phyloP scores from a whole-genome alignment of 1,140 invertebrate genomes.

The Agrilus planipennis region DNA sequence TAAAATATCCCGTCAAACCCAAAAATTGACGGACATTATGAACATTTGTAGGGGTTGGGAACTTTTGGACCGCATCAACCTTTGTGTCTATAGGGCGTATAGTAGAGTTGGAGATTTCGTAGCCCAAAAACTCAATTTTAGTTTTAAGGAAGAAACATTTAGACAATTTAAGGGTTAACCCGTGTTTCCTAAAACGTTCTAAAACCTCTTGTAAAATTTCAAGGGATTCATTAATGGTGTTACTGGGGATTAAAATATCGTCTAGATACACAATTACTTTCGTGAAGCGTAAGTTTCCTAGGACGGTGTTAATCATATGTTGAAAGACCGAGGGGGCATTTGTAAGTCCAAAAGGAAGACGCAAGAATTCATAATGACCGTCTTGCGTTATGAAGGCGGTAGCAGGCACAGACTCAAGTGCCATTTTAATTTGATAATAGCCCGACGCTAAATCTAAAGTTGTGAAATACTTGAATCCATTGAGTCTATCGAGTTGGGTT shows the following conservation, averaged over 20 bases:
- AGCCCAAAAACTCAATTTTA: neutral
- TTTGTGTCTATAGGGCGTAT: neutral
- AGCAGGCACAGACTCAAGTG: slow-evolving; percentile 25
- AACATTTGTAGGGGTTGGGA: neutral
- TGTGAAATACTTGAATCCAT: slow-evolving; percentile 18
- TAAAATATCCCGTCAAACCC: slow-evolving; percentile 18
- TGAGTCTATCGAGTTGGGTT: slow-evolving; percentile 18
- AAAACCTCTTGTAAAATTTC: no score
- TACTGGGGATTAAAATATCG: no score
- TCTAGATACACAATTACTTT: no score
- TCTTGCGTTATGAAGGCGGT: slow-evolving; percentile 31
- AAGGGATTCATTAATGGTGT: no score
- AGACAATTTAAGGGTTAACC: no score
- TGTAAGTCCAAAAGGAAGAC: slow-evolving; percentile 35
- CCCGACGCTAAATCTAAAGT: slow-evolving; percentile 16
- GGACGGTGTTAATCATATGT: no score
- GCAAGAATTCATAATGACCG: slow-evolving; percentile 32
- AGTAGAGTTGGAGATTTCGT: neutral
- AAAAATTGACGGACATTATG: slow-evolving; percentile 4
- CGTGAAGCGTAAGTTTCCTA: no score
- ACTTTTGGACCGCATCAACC: slow-evolving; percentile 2
- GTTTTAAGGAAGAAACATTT: no score
- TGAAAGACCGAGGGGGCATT: slow-evolving; percentile 24
- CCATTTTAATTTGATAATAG: slow-evolving; percentile 18
- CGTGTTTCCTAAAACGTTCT: no score